phyloP scores from a whole-genome alignment of 2,888 invertebrate genomes.

The Aphrophora alni region DNA sequence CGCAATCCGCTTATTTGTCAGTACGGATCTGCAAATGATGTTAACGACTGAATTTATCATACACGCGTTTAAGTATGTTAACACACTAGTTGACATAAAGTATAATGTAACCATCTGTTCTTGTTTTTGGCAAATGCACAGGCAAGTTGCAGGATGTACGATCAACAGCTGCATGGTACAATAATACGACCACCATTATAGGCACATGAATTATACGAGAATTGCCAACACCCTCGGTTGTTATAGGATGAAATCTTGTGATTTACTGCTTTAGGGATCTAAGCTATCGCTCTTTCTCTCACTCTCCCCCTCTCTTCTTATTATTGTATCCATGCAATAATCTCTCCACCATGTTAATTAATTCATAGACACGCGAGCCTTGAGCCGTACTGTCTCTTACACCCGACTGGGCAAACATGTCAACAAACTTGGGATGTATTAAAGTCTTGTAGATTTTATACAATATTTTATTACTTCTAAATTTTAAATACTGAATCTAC shows the following conservation, averaged over 20 bases:
- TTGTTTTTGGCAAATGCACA: not conserved
- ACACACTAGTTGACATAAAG: not conserved
- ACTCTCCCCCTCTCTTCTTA: not conserved
- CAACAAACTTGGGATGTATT: too few species aligned
- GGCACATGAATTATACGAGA: too few species aligned
- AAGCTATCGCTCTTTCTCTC: too few species aligned
- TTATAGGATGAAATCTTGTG: too few species aligned
- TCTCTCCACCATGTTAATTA: not conserved
- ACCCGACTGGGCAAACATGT: too few species aligned
- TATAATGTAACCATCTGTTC: not conserved
- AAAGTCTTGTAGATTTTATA: too few species aligned
- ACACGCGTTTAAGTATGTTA: not conserved
- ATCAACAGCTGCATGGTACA: not conserved
- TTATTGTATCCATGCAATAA: not conserved
- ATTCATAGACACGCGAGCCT: not conserved
- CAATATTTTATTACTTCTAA: too few species aligned
- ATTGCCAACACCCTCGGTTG: too few species aligned
- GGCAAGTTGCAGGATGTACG: not conserved
- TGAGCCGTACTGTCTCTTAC: not conserved
- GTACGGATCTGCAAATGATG: not conserved
- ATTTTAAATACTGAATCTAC: too few species aligned
- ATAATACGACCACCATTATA: too few species aligned
- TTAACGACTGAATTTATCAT: not conserved
- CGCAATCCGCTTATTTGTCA: too few species aligned
- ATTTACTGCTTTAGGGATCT: too few species aligned